Base-by-base conservation (phyloP, 1,140 invertebrate species). In the Nebria ingens region DNA sequence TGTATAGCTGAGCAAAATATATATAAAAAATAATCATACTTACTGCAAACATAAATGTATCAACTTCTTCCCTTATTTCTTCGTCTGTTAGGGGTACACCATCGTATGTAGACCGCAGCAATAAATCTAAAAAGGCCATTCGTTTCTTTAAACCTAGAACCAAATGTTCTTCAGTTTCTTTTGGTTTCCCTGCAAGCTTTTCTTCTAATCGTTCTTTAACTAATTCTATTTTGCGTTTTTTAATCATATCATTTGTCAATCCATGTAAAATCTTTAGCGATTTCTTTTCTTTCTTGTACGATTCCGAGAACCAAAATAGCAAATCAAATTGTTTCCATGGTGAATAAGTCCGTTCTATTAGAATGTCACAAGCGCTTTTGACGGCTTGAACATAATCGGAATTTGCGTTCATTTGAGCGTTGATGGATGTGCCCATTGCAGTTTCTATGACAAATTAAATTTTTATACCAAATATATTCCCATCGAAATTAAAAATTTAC, bases 1-100 rank as follows among this genome's bases (percentile, higher is more conserved):
- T 29, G 25, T 29, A 29, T 29, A 25, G 25, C 45, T 1, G 13
- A 52, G 34, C 1, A 52, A n/a, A n/a, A n/a, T n/a, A n/a, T n/a
- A 15, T 3, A 42, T 38, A 12, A 38, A 9, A 56, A 15, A n/a
- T 21, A 9, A 34, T 34, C n/a, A 34, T n/a, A 56, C 58, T 58
- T 52, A 85, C 85, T 76, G 85, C 85, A 70, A 88, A 88, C 81
- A 87, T 90, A 64, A 92, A 92, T 2, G 88, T 91, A 64, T 92
- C 87, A 6, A 91, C 87, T 76, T 91, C 88, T 67, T 91, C 87
- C 52, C 83, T 73, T 51, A 91, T 86, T 62, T 86, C 81, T 54
- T 79, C 76, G 58, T 81, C 75, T 0, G 75, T 68, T 17, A 89
- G 68, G 4, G 71, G 68, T 4, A 71, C 67, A 3, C 76, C 80